Conservation (phyloP, 2,113 vertebrate genomes). For the Lichenostomus cassidix region DNA sequence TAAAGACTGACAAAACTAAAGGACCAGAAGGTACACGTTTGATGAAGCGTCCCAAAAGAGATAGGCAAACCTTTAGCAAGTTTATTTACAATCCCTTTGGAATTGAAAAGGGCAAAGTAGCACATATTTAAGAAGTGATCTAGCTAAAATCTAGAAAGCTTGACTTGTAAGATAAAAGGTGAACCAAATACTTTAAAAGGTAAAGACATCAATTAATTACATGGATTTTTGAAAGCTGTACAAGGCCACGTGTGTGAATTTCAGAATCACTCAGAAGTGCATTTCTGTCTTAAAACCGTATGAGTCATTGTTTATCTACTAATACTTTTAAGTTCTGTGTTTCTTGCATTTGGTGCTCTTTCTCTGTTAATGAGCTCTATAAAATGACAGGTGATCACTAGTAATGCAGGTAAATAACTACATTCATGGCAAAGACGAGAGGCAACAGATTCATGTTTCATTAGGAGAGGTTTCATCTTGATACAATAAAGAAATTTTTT, state of each 20-base stretch:
- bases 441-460: background rate
- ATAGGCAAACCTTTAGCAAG: constrained; percentile 58
- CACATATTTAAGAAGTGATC: constrained; percentile 52
- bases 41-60: constrained; percentile 68
- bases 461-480: background rate
- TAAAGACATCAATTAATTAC: background rate
- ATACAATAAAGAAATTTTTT: background rate
- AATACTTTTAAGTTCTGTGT: background rate
- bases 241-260: background rate
- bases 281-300: background rate
- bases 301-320: background rate
- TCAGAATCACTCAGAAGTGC: background rate
- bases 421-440: background rate
- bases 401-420: background rate
- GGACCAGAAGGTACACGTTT: constrained; percentile 63
- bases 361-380: background rate
- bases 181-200: constrained; percentile 29
- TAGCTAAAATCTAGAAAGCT: constrained; percentile 57
- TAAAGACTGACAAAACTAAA: constrained; percentile 60
- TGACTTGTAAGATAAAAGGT: constrained; percentile 22
- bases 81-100: constrained; percentile 66
- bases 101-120: constrained; percentile 50
- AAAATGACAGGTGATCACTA: background rate
- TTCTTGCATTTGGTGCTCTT: background rate
- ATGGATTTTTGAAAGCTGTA: background rate